Percentiles rank a stretch among this genome's conserved stretches.
Evolutionary conservation across 1,140 invertebrate genomes (phyloP).

Genomic region (Archivesica marissinica): DNA sequence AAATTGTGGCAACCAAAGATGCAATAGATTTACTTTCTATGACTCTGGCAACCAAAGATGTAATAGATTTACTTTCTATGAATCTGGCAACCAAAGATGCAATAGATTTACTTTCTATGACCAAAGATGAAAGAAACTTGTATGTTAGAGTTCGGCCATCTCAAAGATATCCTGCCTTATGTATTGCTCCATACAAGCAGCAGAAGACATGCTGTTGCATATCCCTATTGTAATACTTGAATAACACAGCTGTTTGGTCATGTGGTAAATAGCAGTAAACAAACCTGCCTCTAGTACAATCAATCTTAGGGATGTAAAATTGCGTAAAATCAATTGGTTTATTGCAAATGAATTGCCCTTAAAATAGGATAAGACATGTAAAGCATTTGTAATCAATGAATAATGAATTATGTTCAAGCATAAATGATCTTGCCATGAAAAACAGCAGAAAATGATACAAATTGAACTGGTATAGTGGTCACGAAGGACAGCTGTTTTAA

Average conservation of each 20-base stretch:
- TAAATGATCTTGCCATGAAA: slow-evolving; percentile 42
- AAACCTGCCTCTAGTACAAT: slow-evolving; percentile 17
- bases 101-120: too few species aligned
- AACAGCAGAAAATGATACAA: background rate
- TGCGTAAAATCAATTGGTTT: slow-evolving; percentile 63
- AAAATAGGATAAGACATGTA: slow-evolving; percentile 50
- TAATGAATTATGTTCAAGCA: slow-evolving; percentile 44
- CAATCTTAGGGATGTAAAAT: slow-evolving; percentile 38
- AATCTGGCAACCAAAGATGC: too few species aligned
- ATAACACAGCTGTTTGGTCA: slow-evolving; percentile 20
- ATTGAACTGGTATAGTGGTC: too few species aligned
- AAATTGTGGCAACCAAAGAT: too few species aligned
- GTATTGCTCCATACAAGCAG: too few species aligned
- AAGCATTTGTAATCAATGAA: slow-evolving; percentile 64
- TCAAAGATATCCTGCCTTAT: too few species aligned
- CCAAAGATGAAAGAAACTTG: too few species aligned
- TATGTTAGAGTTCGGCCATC: too few species aligned
- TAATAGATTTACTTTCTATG: too few species aligned
- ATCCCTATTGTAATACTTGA: slow-evolving; percentile 6
- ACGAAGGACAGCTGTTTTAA: too few species aligned
- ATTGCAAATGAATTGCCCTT: slow-evolving; percentile 45
- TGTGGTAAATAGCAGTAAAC: background rate
- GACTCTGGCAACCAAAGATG: too few species aligned
- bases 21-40: too few species aligned
- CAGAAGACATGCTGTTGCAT: slow-evolving; percentile 16